Evolutionary conservation across 2,888 invertebrate genomes (phyloP).

Genomic region (Augiades crinisus): DNA sequence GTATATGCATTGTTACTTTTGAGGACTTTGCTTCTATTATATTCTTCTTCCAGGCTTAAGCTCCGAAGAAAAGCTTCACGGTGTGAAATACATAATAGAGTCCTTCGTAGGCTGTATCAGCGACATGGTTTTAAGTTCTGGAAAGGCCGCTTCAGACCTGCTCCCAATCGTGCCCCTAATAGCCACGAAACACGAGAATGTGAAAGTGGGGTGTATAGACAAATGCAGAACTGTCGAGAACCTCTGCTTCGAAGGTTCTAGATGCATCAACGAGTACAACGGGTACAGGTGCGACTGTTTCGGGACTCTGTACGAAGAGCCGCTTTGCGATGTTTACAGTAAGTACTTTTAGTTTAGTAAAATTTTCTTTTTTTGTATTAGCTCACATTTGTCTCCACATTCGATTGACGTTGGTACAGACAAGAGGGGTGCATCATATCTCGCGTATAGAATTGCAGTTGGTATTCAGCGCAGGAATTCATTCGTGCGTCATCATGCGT

Average conservation of each 20-base stretch:
- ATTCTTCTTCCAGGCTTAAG: slow-evolving; percentile 84
- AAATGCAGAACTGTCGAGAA: slow-evolving; percentile 91
- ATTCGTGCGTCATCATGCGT: too few relatives aligned
- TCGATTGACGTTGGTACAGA: too few relatives aligned
- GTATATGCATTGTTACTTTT: too few relatives aligned
- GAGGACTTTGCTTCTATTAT: not conserved
- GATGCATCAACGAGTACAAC: slow-evolving; percentile 95
- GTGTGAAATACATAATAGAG: slow-evolving; percentile 95
- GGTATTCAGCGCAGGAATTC: too few relatives aligned
- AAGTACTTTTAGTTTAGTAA: slow-evolving; percentile 61
- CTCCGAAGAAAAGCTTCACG: slow-evolving; percentile 93
- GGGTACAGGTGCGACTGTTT: slow-evolving; percentile 96
- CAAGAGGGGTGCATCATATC: too few relatives aligned
- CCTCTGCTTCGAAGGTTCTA: slow-evolving; percentile 92
- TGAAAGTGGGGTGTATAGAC: slow-evolving; percentile 93
- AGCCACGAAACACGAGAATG: slow-evolving; percentile 94
- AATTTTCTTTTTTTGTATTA: too few relatives aligned
- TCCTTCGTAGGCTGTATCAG: slow-evolving; percentile 96
- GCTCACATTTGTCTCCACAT: not conserved
- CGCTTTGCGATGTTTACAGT: slow-evolving; percentile 95
- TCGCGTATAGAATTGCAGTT: too few relatives aligned
- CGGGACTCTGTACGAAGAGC: slow-evolving; percentile 94
- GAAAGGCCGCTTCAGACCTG: slow-evolving; percentile 91
- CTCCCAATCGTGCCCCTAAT: slow-evolving; percentile 91
- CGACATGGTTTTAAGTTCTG: slow-evolving; percentile 92